These are phyloP conservation scores for Sebastes trivittatus DNA, from an alignment of 2,797 vertebrate genomes.

Conservation along the genomic window DNA sequence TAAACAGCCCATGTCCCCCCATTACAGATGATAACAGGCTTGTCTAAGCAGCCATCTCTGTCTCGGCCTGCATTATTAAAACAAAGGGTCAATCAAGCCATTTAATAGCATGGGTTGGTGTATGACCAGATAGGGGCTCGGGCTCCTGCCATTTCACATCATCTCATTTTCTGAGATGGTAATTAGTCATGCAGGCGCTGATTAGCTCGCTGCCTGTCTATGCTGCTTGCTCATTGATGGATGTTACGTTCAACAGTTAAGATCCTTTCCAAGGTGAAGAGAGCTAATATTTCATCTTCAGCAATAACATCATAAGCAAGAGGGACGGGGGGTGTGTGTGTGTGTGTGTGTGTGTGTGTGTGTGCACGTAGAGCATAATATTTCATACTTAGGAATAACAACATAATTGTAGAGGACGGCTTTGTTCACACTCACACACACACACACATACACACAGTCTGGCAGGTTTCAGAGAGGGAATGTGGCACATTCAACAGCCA, in stretches of 20 bases:
- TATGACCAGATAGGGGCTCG: slow-evolving; percentile 70
- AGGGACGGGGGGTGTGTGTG: slow-evolving; percentile 1
- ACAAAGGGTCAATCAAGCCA: slow-evolving; percentile 80
- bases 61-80: slow-evolving; percentile 75
- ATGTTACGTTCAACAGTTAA: slow-evolving; percentile 75
- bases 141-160: slow-evolving; percentile 74
- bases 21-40: slow-evolving; percentile 68
- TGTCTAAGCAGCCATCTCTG: slow-evolving; percentile 70
- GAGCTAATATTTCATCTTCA: slow-evolving; percentile 76
- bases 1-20: slow-evolving; percentile 59
- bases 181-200: slow-evolving; percentile 81
- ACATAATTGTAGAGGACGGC: slow-evolving; percentile 58
- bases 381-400: slow-evolving; percentile 69
- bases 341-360: neutral
- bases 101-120: slow-evolving; percentile 79
- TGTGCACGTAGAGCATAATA: slow-evolving; percentile 42
- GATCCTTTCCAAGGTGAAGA: slow-evolving; percentile 77
- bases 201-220: slow-evolving; percentile 76
- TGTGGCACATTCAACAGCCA: slow-evolving; percentile 50
- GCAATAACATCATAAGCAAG: slow-evolving; percentile 70
- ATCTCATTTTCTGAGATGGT: slow-evolving; percentile 77
- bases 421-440: neutral
- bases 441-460: neutral
- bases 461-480: slow-evolving; percentile 31
- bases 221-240: slow-evolving; percentile 73